phyloP scores from a whole-genome alignment of 2,888 invertebrate genomes.

The Papilio protenor region DNA sequence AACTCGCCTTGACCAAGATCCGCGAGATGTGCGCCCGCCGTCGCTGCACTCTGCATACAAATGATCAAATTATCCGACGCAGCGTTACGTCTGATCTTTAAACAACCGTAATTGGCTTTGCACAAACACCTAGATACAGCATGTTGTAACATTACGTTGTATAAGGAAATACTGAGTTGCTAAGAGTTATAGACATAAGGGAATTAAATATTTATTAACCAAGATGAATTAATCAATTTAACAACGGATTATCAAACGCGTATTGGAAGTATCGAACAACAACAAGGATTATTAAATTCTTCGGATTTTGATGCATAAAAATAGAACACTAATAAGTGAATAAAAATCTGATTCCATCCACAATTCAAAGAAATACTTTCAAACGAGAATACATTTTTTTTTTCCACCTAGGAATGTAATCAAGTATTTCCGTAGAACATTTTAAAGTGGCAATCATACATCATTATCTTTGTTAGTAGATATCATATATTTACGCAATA shows the following conservation, averaged over 20 bases:
- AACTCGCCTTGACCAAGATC: conserved; percentile 81
- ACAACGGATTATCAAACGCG: background rate
- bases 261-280: background rate
- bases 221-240: background rate
- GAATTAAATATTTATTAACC: background rate
- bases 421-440: conserved; percentile 1
- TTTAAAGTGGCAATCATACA: conserved; percentile 20
- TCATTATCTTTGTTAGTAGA: conserved; percentile 31
- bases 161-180: conserved; percentile 3
- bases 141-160: background rate
- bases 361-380: background rate
- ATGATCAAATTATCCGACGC: conserved; percentile 49
- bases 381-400: background rate
- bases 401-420: background rate
- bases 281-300: background rate
- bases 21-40: conserved; percentile 65
- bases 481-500: conserved; percentile 44
- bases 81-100: conserved; percentile 33
- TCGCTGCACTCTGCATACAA: conserved; percentile 63
- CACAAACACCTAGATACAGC: background rate
- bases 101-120: conserved; percentile 20
- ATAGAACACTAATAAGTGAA: background rate
- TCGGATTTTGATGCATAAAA: background rate
- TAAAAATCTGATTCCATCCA: background rate
- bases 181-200: background rate